Evolutionary conservation across 2,797 vertebrate genomes (phyloP), one percentile per base, ranked within the genome.

Genomic region (Crocidura indochinensis): DNA sequence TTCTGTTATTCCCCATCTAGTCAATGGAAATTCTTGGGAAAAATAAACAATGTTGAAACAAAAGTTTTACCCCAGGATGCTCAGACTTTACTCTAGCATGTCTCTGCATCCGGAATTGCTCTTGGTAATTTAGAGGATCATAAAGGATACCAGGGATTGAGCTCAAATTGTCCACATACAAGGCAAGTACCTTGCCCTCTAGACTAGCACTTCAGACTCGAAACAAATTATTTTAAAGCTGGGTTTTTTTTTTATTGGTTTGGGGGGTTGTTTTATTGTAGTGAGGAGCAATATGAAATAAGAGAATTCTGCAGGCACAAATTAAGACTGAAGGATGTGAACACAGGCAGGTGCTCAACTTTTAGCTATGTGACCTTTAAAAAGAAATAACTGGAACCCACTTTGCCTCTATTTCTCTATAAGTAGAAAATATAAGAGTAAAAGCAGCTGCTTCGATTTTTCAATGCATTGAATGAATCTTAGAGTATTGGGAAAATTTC

Each of bases 21-120:
- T 53, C 51, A 47, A 79, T 17, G 65, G n/a, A 91, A 56, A 87
- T 8, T 10, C 26, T 78, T 94, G 78, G 67, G 91, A 60, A 17
- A 64, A 71, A 38, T 60, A 38, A 62, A n/a, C 49, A 3, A 1
- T 29, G n/a, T 65, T 77, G 8, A n/a, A 44, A 72, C 11, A 72
- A 67, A 14, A 60, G 22, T 19, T 12, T 38, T 38, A 38, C 38
- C 38, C 38, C 38, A 38, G 38, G 38, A 38, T 38, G 38, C 38
- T 38, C 38, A 38, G 38, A 38, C 2, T 38, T 38, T 38, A 38
- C 38, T 38, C 38, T 5, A 38, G 38, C 38, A 38, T 5, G 5
- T 2, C 38, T 38, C 38, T 38, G 38, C 38, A 38, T 38, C 38
- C 38, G 38, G 38, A 38, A 38, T 38, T 38, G 38, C 38, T 38